A percentile compares a stretch with the other conserved stretches of the same genome.
phyloP scores from a whole-genome alignment of 2,113 vertebrate species.

The Phoxinus phoxinus region DNA sequence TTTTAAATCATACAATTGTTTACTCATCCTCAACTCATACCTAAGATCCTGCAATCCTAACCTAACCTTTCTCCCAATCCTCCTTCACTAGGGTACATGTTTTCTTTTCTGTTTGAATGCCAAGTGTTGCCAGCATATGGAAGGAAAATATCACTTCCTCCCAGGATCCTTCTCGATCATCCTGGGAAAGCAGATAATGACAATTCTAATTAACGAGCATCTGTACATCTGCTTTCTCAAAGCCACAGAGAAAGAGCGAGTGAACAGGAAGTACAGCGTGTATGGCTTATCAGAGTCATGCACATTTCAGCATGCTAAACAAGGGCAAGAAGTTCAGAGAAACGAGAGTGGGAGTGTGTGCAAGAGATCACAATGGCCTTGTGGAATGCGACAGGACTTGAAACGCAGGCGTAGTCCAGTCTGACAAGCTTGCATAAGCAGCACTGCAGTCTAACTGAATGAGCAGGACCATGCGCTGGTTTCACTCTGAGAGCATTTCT shows the following conservation, averaged over 20 bases:
- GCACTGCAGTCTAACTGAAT: not conserved
- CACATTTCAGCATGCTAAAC: constrained; percentile 18
- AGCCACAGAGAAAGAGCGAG: not conserved
- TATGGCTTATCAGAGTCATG: constrained; percentile 10
- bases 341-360: not conserved
- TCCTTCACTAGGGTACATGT: not conserved
- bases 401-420: not conserved
- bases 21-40: not conserved
- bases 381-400: constrained; percentile 1
- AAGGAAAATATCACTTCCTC: constrained; percentile 14
- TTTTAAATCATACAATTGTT: not conserved
- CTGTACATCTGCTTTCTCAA: constrained; percentile 12
- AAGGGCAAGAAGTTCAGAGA: not conserved
- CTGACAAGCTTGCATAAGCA: not conserved
- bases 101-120: not conserved
- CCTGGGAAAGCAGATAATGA: constrained; percentile 24
- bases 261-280: constrained; percentile 3
- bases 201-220: constrained; percentile 19
- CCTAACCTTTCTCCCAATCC: not conserved
- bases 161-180: not conserved
- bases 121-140: constrained; percentile 3
- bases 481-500: not conserved
- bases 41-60: not conserved
- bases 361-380: not conserved
- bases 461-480: not conserved